Evolutionary conservation across 2,888 invertebrate species (phyloP).

Genomic region (Drosophila pseudotakahashii): DNA sequence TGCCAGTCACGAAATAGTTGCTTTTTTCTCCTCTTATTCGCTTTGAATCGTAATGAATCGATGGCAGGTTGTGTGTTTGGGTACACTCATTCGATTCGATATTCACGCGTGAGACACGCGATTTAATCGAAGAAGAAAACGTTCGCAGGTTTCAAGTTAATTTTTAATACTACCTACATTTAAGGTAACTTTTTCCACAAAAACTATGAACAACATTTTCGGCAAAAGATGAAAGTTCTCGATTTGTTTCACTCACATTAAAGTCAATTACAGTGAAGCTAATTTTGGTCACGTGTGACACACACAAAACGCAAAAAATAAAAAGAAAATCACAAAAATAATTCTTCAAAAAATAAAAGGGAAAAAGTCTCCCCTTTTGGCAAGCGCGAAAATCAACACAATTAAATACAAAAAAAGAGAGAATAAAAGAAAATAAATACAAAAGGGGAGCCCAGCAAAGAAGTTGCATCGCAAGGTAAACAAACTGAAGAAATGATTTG

Average conservation of each 20-base stretch:
- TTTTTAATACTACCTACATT: background rate
- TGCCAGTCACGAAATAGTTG: constrained; percentile 26
- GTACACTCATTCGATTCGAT: background rate
- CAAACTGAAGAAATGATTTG: constrained; percentile 19
- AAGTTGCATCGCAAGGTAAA: constrained; percentile 37
- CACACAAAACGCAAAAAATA: background rate
- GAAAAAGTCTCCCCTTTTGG: constrained; percentile 3
- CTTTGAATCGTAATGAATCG: constrained; percentile 7
- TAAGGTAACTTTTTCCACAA: too few relatives aligned
- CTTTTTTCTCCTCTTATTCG: background rate
- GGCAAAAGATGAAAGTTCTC: too few relatives aligned
- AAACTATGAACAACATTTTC: constrained; percentile 2
- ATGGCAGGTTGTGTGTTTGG: background rate
- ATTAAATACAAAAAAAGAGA: constrained; percentile 17
- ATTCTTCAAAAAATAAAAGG: constrained; percentile 2
- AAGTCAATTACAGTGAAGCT: constrained; percentile 24
- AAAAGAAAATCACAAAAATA: background rate
- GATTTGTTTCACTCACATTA: constrained; percentile 13
- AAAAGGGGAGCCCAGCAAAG: constrained; percentile 3
- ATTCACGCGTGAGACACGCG: constrained; percentile 4
- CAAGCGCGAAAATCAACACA: constrained; percentile 31
- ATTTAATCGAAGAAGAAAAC: background rate
- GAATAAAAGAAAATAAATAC: constrained; percentile 20
- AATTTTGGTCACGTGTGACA: constrained; percentile 30
- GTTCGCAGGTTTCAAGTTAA: background rate